Conservation (phyloP, 2,888 invertebrate species). For the Drosophila multiciliata region DNA sequence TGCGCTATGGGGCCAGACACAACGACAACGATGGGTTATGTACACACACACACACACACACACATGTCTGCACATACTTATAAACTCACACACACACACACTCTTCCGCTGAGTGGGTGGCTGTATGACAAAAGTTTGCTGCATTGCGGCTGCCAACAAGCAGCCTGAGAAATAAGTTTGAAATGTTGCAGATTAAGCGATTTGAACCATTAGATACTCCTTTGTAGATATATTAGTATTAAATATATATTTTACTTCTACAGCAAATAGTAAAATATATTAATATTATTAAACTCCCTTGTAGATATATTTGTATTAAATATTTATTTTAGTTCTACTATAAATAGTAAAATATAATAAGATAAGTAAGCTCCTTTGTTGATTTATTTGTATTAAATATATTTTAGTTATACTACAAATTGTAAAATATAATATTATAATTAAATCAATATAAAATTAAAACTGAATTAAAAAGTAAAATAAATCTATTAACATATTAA, state of each 20-base stretch:
- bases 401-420: too few species aligned
- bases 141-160: constrained; percentile 52
- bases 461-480: neutral
- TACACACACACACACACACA: constrained; percentile 34
- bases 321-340: too few species aligned
- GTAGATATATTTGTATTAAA: too few species aligned
- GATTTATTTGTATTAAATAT: too few species aligned
- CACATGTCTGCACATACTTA: constrained; percentile 17
- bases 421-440: too few species aligned
- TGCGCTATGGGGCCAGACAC: constrained; percentile 67
- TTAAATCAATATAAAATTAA: too few species aligned
- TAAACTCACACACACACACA: constrained; percentile 17
- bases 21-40: constrained; percentile 51
- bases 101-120: constrained; percentile 35
- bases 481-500: neutral
- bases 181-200: neutral
- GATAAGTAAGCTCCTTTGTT: neutral
- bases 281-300: too few species aligned
- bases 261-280: neutral
- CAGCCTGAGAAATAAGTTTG: constrained; percentile 20
- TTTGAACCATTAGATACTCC: constrained; percentile 6
- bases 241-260: neutral
- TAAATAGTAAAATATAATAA: too few species aligned
- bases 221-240: neutral
- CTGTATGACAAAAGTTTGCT: constrained; percentile 54